Conservation (phyloP, 2,113 vertebrate genomes). For the Scomber japonicus region DNA sequence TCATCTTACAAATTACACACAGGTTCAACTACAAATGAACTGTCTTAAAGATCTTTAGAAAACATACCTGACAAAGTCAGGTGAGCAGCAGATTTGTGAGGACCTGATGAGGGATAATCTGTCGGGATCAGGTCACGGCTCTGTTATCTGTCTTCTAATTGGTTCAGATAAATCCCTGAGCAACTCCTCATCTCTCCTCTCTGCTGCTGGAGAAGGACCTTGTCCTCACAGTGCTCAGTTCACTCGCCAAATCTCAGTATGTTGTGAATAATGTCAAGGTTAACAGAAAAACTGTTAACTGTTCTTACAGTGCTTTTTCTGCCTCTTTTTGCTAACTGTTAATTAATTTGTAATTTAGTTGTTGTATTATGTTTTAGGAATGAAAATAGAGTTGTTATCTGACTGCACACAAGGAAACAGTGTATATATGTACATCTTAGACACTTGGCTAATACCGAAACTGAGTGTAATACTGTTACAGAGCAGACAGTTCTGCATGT, state of each 20-base stretch:
- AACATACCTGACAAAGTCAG: slow-evolving; percentile 16
- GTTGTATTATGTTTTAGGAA: not conserved
- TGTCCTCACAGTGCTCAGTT: not conserved
- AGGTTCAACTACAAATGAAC: not conserved
- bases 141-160: slow-evolving; percentile 19
- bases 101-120: slow-evolving; percentile 10
- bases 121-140: slow-evolving; percentile 7
- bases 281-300: too few relatives aligned
- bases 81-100: slow-evolving; percentile 16
- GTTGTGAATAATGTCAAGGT: not conserved
- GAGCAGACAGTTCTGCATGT: not conserved
- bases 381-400: not conserved
- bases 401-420: not conserved
- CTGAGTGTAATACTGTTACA: not conserved
- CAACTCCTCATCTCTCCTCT: not conserved
- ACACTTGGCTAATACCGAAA: not conserved
- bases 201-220: not conserved
- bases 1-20: not conserved
- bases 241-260: not conserved
- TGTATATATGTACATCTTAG: not conserved
- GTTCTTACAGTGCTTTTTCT: too few relatives aligned
- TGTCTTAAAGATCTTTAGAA: not conserved
- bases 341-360: not conserved
- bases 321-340: too few relatives aligned
- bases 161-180: slow-evolving; percentile 52